Evolutionary conservation across 92 coral and sea anemone species (phyloP).

Genomic region (Zoanthus sociatus): DNA sequence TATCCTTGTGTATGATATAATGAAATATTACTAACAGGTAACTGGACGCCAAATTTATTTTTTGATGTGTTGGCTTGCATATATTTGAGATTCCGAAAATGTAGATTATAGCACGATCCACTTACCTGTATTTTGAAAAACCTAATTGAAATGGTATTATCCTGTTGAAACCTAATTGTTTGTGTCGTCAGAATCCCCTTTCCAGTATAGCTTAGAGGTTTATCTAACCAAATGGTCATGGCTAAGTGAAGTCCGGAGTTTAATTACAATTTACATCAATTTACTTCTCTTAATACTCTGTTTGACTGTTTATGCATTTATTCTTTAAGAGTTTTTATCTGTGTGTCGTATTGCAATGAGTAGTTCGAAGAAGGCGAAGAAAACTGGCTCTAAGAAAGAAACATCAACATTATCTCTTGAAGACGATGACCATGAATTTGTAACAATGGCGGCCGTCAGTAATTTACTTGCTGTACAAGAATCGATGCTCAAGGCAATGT

Average conservation of each 20-base stretch:
- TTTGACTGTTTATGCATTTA: background rate
- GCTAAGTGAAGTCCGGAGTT: background rate
- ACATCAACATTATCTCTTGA: constrained; percentile 12
- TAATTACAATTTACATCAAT: too few relatives aligned
- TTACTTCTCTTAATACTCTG: background rate
- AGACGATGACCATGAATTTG: background rate
- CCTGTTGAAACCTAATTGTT: too few relatives aligned
- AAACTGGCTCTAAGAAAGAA: background rate
- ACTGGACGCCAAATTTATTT: too few relatives aligned
- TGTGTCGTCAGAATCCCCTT: too few relatives aligned
- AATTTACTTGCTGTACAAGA: constrained; percentile 11
- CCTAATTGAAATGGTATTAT: too few relatives aligned
- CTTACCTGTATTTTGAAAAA: too few relatives aligned
- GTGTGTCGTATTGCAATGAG: background rate
- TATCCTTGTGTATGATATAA: too few relatives aligned
- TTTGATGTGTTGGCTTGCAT: too few relatives aligned
- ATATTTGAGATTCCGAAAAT: too few relatives aligned
- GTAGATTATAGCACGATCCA: too few relatives aligned
- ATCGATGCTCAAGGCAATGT: constrained; percentile 12
- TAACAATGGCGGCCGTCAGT: constrained; percentile 15
- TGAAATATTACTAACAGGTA: too few relatives aligned
- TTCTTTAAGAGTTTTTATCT: constrained; percentile 4
- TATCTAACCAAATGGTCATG: background rate
- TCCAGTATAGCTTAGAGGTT: too few relatives aligned
- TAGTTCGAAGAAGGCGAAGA: background rate